These are phyloP conservation scores for Verasper variegatus DNA, from an alignment of 2,113 vertebrate species.

Conservation along the genomic window DNA sequence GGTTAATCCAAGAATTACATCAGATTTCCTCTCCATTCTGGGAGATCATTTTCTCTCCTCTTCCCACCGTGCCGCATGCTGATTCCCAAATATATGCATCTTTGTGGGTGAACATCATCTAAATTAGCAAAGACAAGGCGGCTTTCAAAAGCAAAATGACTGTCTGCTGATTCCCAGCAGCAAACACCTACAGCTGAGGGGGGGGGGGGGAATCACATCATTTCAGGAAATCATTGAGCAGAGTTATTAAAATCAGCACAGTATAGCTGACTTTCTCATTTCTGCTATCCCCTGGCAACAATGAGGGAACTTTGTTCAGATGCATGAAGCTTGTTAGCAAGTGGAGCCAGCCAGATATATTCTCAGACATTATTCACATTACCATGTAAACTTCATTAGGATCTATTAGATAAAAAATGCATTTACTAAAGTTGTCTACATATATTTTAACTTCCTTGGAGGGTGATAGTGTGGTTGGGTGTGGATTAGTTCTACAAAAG, in stretches of 20 bases:
- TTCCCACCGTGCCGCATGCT: too few species aligned
- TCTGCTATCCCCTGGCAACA: conserved; percentile 28
- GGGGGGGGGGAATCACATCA: conserved; percentile 16
- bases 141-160: conserved; percentile 54
- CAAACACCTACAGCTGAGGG: conserved; percentile 54
- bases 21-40: conserved; percentile 21
- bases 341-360: conserved; percentile 17
- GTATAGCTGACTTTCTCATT: conserved; percentile 36
- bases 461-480: not conserved
- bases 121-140: conserved; percentile 57
- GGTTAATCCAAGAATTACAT: conserved; percentile 48
- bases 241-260: conserved; percentile 50
- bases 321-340: conserved; percentile 41
- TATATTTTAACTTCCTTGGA: not conserved
- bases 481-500: too few species aligned
- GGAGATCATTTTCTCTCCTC: conserved; percentile 11
- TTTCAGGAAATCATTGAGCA: conserved; percentile 67
- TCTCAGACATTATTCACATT: conserved; percentile 8
- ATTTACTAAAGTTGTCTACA: not conserved
- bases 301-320: conserved; percentile 15
- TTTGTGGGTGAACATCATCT: conserved; percentile 48
- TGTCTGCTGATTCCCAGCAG: conserved; percentile 46
- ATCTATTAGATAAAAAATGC: conserved; percentile 5
- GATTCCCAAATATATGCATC: conserved; percentile 44
- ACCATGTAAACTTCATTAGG: not conserved